Base-by-base conservation (phyloP, 2,888 invertebrate genomes). In the Thymelicus lineola region DNA sequence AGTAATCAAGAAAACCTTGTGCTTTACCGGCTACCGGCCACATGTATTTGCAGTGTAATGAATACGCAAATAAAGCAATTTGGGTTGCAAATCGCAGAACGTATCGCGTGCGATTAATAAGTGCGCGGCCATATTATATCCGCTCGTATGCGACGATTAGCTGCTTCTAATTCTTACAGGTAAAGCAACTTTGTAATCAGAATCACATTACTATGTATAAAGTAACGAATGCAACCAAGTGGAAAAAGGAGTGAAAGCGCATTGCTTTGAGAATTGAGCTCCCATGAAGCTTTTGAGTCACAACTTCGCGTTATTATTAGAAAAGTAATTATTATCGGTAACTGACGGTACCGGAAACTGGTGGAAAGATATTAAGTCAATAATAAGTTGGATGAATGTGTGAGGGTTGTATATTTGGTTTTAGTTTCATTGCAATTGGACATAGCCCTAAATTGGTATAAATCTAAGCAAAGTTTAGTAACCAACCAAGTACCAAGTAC, bases 51-150 rank as follows among this genome's bases (percentile, higher is more conserved):
- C 42, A 61, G 45, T 42, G 28, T 45, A 61, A 53, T 68, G 55
- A 61, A 61, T 61, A 68, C 55, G 61, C 67, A 68, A 68, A 68
- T 68, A 68, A 61, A 68, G 61, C 55, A 57, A 68, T 68, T 68
- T 68, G 62, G 53, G 68, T 68, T 68, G 62, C 71, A 69, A 68
- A 66, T 72, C 60, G 60, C 64, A 61, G 36, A 46, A 68, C 45
- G 46, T 66, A 66, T 74, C 65, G 74, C 74, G 74, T 75, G 74
- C 64, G 71, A 70, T 61, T 57, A 66, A 36, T 59, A 67, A 72
- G 71, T 73, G 55, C 66, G 65, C 62, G 46, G 35, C 57, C 53
- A 62, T 61, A 66, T 57, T 28, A 62, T 48, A 35, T 38, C 14
- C 46, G 48, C 48, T 35, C 60, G 67, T 45, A 53, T 67, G 60